Percentiles rank a stretch among this genome's conserved stretches.
Evolutionary conservation across 2,797 vertebrate species (phyloP).

Genomic region (Enteromius paludinosus): DNA sequence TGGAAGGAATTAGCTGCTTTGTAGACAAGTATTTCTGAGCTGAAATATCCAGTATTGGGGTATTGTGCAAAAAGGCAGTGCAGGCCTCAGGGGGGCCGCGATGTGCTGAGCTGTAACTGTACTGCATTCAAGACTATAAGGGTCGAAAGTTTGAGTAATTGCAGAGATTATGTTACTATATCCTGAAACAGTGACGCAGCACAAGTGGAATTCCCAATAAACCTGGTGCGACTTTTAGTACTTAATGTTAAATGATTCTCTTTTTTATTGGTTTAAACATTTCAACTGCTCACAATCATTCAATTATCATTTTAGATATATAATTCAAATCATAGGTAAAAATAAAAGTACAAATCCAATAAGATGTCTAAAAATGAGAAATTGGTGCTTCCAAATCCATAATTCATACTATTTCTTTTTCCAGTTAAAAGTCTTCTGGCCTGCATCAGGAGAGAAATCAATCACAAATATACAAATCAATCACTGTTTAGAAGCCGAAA

Average conservation of each 20-base stretch:
- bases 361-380: too few relatives aligned
- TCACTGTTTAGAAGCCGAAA: too few relatives aligned
- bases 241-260: neutral
- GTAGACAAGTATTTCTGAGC: slow-evolving; percentile 17
- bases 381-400: too few relatives aligned
- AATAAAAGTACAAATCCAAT: too few relatives aligned
- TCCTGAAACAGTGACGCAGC: slow-evolving; percentile 16
- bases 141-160: slow-evolving; percentile 26
- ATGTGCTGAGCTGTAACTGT: slow-evolving; percentile 26
- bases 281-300: neutral
- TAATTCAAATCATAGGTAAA: neutral
- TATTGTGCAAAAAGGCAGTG: slow-evolving; percentile 39
- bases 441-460: too few relatives aligned
- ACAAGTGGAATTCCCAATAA: neutral
- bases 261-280: neutral
- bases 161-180: slow-evolving; percentile 44
- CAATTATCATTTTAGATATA: neutral
- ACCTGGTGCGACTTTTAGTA: neutral
- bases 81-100: slow-evolving; percentile 1
- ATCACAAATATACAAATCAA: too few relatives aligned
- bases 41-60: slow-evolving; percentile 23
- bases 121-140: slow-evolving; percentile 21
- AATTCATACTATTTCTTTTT: too few relatives aligned
- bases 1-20: slow-evolving; percentile 51
- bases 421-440: too few relatives aligned